A percentile compares a stretch with the other conserved stretches of the same genome.
phyloP scores from a whole-genome alignment of 2,113 vertebrate genomes.

The Antechinus stuartii region DNA sequence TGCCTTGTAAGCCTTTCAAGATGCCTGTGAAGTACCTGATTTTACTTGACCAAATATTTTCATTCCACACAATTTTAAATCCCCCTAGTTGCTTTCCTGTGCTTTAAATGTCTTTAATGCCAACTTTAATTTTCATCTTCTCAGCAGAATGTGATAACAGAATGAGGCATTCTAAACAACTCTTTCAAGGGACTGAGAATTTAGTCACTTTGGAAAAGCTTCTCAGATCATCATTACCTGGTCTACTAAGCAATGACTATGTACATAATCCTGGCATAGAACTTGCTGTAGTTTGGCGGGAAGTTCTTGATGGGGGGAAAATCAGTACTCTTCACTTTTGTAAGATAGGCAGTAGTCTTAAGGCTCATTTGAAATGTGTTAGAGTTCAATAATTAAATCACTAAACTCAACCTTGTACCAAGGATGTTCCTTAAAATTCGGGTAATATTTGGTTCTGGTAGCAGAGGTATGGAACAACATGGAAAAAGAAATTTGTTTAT shows the following conservation, averaged over 20 bases:
- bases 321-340: background rate
- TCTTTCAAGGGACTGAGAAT: background rate
- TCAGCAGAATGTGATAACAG: background rate
- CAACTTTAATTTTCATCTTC: background rate
- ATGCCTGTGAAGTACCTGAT: background rate
- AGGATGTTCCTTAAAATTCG: slow-evolving; percentile 33
- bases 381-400: slow-evolving; percentile 39
- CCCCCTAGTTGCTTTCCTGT: background rate
- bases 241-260: slow-evolving; percentile 1
- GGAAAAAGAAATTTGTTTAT: slow-evolving; percentile 36
- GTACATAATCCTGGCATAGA: background rate
- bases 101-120: background rate
- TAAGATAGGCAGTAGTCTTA: background rate
- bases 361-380: slow-evolving; percentile 45
- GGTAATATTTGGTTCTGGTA: slow-evolving; percentile 14
- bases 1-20: slow-evolving; percentile 30
- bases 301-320: background rate
- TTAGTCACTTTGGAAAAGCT: background rate
- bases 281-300: background rate
- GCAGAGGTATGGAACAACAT: slow-evolving; percentile 38
- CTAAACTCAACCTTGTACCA: slow-evolving; percentile 1
- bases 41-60: background rate
- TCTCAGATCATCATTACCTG: background rate
- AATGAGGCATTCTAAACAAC: background rate
- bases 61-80: background rate